These are phyloP conservation scores for Ariolimax columbianus DNA, from an alignment of 2,888 invertebrate species.

Conservation along the genomic window DNA sequence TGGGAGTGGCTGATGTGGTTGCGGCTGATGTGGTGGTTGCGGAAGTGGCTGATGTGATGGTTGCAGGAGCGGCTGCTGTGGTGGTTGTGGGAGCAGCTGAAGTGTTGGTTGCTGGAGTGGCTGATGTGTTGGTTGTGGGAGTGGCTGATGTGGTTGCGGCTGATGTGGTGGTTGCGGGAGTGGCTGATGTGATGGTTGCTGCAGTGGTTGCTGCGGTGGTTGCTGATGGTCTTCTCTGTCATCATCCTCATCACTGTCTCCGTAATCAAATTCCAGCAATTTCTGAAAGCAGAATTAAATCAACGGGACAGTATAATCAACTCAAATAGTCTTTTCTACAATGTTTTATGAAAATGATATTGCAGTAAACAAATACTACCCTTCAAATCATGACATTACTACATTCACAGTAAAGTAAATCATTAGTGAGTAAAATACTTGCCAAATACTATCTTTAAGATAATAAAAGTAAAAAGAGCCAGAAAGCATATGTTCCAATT, in stretches of 20 bases:
- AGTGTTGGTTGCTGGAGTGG: too few species aligned
- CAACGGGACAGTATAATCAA: background rate
- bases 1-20: too few species aligned
- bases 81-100: background rate
- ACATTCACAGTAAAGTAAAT: too few species aligned
- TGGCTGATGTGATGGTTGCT: background rate
- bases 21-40: too few species aligned
- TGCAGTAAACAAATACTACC: too few species aligned
- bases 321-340: background rate
- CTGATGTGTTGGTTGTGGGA: background rate
- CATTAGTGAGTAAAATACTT: too few species aligned
- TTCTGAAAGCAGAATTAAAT: conserved; percentile 81
- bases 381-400: too few species aligned
- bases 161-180: background rate
- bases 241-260: conserved; percentile 89
- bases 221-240: conserved; percentile 77
- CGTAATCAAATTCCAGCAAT: conserved; percentile 93
- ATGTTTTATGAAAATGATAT: background rate
- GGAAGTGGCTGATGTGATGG: background rate
- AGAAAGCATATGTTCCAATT: too few species aligned
- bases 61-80: background rate
- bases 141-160: background rate
- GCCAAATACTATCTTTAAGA: too few species aligned
- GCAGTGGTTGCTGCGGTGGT: conserved; percentile 37
- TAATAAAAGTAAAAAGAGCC: too few species aligned